Base-by-base conservation (phyloP, 2,888 invertebrate genomes). In the Pogonocherus hispidulus region DNA sequence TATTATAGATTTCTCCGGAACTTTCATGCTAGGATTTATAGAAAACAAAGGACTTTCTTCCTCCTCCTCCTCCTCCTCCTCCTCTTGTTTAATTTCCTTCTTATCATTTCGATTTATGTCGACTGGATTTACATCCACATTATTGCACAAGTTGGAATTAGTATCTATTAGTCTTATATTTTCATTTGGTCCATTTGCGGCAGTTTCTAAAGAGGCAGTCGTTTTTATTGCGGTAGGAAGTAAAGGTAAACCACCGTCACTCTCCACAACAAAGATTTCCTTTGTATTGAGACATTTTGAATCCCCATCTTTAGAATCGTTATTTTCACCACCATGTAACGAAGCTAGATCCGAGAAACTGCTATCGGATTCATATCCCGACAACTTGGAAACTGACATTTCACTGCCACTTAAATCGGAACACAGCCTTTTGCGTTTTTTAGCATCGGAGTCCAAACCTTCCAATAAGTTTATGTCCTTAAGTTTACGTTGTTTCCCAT, bases 401-500 rank as follows among this genome's bases (percentile, higher is more conserved):
- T 90, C 90, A 80, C 89, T 89, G 67, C 89, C 89, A 73, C 90
- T 90, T 32, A 82, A 78, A 68, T 90, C 89, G 73, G 90, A 90
- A 70, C 89, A 89, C 59, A 89, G 82, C 65, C 90, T 82, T 75
- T 88, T 86, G 73, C 89, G 86, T 78, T 88, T 88, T 69, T 80
- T 85, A 8, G 76, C 74, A 16, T 79, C 80, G 71, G 86, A 86
- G 76, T 89, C 89, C n/a, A 90, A 86, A 69, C 90, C 90, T 75
- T 90, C 90, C 78, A 88, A 87, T 41, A 90, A 81, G 52, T 88
- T 85, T 75, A 87, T 85, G 75, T 86, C 88, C 79, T 89, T 90
- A 8, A 89, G 84, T 83, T 90, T 91, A 64, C 91, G 87, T 51
- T 90, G 88, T 80, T 91, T 91, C 0, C 91, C 91, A 81, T 91